These are phyloP conservation scores for Gisinianus flammeolus DNA, from an alignment of 2,888 invertebrate species.

Conservation along the genomic window DNA sequence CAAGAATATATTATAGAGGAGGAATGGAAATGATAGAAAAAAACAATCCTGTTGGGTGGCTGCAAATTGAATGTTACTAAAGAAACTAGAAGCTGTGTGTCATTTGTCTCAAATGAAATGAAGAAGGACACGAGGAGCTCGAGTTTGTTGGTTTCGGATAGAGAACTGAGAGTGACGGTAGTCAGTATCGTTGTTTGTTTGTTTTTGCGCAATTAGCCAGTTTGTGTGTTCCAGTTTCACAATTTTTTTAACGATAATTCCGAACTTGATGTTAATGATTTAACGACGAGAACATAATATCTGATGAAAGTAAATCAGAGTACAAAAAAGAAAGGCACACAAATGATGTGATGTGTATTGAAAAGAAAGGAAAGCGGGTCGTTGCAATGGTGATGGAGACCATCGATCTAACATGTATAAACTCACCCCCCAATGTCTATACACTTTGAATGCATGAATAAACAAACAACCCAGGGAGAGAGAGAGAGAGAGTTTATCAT, in stretches of 20 bases:
- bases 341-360: too few relatives aligned
- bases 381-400: constrained; percentile 8
- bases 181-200: too few relatives aligned
- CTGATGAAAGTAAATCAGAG: not conserved
- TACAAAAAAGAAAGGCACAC: too few relatives aligned
- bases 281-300: not conserved
- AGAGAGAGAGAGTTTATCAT: not conserved
- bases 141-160: too few relatives aligned
- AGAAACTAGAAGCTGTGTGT: not conserved
- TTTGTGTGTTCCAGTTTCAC: not conserved
- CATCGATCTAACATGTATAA: constrained; percentile 13
- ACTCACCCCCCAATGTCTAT: not conserved
- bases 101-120: not conserved
- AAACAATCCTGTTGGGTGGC: too few relatives aligned
- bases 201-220: not conserved
- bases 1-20: not conserved
- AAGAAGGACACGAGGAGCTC: not conserved
- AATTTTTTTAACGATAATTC: too few relatives aligned
- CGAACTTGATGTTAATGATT: not conserved
- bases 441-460: not conserved
- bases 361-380: not conserved
- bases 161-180: not conserved
- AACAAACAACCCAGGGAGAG: not conserved
- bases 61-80: constrained; percentile 17
- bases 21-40: not conserved